These are phyloP conservation scores for Bombus sibiricus DNA, from an alignment of 1,140 invertebrate species.

Conservation along the genomic window DNA sequence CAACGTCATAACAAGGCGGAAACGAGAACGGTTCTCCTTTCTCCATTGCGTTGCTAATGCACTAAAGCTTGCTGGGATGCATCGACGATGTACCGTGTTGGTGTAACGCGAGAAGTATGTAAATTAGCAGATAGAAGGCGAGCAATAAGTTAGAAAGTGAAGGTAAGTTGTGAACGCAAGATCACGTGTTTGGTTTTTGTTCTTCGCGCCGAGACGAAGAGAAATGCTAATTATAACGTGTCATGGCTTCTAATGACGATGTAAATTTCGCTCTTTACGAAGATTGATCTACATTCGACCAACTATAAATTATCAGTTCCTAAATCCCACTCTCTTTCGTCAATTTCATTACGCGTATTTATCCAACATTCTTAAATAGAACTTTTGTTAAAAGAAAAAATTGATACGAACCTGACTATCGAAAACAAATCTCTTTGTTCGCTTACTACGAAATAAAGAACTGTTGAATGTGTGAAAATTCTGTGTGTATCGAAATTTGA, in stretches of 20 bases:
- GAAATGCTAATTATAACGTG: constrained; percentile 19
- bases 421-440: not conserved
- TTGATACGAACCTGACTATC: not conserved
- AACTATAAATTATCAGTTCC: not conserved
- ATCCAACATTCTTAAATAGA: too few species aligned
- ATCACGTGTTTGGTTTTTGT: not conserved
- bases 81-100: not conserved
- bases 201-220: not conserved
- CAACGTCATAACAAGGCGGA: not conserved
- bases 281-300: not conserved
- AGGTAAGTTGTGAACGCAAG: constrained; percentile 4
- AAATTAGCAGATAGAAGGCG: constrained; percentile 1
- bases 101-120: constrained; percentile 31
- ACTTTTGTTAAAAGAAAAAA: too few species aligned
- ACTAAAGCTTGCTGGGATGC: not conserved
- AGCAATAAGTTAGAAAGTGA: constrained; percentile 18
- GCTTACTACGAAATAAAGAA: not conserved
- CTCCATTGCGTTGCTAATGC: not conserved
- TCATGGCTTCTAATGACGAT: not conserved
- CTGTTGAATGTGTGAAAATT: not conserved
- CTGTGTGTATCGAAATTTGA: not conserved
- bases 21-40: not conserved
- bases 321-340: too few species aligned
- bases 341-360: too few species aligned
- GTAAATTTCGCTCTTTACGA: not conserved